These are phyloP conservation scores for Malurus melanocephalus DNA, from an alignment of 2,113 vertebrate genomes.

Conservation along the genomic window DNA sequence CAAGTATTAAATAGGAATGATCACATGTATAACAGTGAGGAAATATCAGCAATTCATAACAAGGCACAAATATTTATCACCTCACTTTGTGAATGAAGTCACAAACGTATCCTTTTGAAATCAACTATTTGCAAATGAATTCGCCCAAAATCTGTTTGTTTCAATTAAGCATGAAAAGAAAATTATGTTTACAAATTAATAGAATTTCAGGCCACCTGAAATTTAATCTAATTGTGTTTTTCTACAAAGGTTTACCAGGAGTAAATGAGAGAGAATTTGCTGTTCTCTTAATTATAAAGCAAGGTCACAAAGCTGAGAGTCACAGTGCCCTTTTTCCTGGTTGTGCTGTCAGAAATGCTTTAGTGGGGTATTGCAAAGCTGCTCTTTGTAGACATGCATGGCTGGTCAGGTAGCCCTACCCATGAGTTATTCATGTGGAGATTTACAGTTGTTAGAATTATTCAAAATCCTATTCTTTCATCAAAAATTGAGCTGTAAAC, in stretches of 20 bases:
- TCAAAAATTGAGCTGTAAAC: slow-evolving; percentile 5
- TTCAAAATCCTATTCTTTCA: neutral
- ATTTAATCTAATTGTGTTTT: fast-evolving
- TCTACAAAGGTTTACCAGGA: neutral
- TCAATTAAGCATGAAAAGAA: neutral
- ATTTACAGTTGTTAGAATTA: neutral
- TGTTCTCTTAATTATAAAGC: neutral
- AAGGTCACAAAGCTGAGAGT: neutral
- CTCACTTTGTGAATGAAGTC: neutral
- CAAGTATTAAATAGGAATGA: neutral
- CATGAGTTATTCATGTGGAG: neutral
- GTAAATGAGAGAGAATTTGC: neutral
- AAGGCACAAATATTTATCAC: neutral
- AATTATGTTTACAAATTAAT: neutral
- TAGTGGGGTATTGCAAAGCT: neutral
- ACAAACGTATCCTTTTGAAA: neutral
- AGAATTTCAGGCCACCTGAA: neutral
- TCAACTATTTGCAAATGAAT: neutral
- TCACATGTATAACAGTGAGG: neutral
- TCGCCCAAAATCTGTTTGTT: neutral
- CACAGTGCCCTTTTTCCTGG: neutral
- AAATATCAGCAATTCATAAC: neutral
- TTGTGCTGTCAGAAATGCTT: neutral
- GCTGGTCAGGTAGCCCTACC: neutral
- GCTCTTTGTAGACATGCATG: neutral